A percentile compares a stretch with the other conserved stretches of the same genome.
These are phyloP conservation scores for Lasius fuliginosus DNA, from an alignment of 2,888 invertebrate genomes.

Conservation along the genomic window DNA sequence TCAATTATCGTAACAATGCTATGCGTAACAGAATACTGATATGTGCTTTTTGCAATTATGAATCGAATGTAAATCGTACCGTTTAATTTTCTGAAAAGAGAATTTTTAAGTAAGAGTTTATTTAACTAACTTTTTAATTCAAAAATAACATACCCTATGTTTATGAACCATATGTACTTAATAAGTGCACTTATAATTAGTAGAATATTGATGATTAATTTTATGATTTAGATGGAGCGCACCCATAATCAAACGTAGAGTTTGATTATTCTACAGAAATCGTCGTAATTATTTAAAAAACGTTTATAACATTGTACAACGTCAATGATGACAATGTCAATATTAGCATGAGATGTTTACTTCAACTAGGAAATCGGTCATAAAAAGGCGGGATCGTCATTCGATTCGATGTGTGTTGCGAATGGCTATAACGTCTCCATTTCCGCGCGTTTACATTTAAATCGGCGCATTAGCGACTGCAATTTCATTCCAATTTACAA, in stretches of 20 bases:
- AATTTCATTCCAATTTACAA: conserved; percentile 81
- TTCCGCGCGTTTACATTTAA: conserved; percentile 80
- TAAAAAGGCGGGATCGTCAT: conserved; percentile 44
- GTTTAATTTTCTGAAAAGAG: background rate
- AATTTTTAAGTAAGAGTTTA: background rate
- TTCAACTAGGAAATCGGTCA: conserved; percentile 38
- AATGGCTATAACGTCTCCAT: conserved; percentile 72
- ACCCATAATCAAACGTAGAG: background rate
- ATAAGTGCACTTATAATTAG: background rate
- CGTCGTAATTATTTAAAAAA: conserved; percentile 17
- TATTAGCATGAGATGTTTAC: conserved; percentile 32
- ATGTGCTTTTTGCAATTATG: background rate
- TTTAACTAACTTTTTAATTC: background rate
- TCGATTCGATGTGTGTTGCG: conserved; percentile 50
- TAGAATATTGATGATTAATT: conserved; percentile 2
- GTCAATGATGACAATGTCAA: conserved; percentile 2
- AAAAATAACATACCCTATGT: background rate
- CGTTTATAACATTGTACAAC: no score
- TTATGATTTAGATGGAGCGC: background rate
- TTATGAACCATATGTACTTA: background rate
- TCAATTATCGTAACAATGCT: background rate
- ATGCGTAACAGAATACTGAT: background rate
- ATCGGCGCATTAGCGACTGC: conserved; percentile 79
- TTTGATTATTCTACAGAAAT: conserved; percentile 1
- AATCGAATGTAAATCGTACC: background rate